These are phyloP conservation scores for Ernsta delagoae DNA, from an alignment of 2,888 invertebrate genomes.

Conservation along the genomic window DNA sequence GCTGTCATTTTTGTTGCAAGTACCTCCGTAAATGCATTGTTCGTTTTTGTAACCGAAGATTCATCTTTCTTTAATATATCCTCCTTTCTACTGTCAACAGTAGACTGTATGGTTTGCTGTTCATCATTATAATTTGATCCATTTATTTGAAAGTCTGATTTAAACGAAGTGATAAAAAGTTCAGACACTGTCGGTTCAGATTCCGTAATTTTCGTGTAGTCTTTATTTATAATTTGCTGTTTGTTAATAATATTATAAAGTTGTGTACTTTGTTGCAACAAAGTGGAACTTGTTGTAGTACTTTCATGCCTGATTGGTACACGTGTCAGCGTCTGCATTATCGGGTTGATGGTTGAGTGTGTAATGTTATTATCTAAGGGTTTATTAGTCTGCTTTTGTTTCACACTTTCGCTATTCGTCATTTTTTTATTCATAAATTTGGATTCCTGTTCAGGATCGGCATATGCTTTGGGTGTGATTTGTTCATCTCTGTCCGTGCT, in stretches of 20 bases:
- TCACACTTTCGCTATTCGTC: too few relatives aligned
- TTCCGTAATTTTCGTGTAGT: background rate
- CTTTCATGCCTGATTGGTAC: background rate
- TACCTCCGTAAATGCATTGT: background rate
- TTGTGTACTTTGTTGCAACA: background rate
- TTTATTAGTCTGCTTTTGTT: background rate
- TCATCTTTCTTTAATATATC: background rate
- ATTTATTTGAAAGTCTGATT: background rate
- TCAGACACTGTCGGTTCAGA: background rate
- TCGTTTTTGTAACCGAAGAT: background rate
- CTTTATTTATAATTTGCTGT: background rate
- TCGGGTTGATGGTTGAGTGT: background rate
- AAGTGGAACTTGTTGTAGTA: background rate
- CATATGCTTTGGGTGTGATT: background rate
- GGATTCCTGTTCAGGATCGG: too few relatives aligned
- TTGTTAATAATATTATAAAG: background rate
- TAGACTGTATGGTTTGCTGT: background rate
- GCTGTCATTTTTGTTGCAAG: background rate
- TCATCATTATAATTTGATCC: background rate
- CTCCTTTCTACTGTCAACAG: background rate
- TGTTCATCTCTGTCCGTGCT: background rate
- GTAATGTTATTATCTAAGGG: background rate
- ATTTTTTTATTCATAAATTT: too few relatives aligned
- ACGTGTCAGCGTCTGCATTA: background rate
- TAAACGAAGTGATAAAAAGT: background rate